A percentile compares a stretch with the other conserved stretches of the same genome.
Evolutionary conservation across 1,140 invertebrate genomes (phyloP).

Genomic region (Olivierus martensii): DNA sequence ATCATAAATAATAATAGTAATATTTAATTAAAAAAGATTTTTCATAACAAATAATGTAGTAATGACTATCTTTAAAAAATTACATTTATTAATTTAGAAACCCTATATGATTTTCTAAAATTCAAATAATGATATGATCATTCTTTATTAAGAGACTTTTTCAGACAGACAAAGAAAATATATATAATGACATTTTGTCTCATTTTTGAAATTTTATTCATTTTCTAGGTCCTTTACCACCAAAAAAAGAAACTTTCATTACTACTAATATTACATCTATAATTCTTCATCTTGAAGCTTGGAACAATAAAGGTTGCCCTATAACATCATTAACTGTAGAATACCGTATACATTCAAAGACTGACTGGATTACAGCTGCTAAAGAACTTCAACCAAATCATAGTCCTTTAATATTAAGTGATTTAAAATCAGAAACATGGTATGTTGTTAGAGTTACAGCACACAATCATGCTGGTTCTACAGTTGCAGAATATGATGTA

Average conservation of each 20-base stretch:
- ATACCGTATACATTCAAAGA: constrained; percentile 38
- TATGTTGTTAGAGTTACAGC: constrained; percentile 32
- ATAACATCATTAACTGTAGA: constrained; percentile 59
- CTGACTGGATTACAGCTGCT: constrained; percentile 12
- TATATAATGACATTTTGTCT: too few relatives aligned
- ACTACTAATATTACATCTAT: constrained; percentile 52
- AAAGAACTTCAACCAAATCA: constrained; percentile 4
- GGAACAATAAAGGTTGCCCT: constrained; percentile 41
- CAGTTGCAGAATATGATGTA: constrained; percentile 23
- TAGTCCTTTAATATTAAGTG: constrained; percentile 28
- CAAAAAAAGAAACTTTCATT: constrained; percentile 44
- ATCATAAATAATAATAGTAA: too few relatives aligned
- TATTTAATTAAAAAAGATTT: too few relatives aligned
- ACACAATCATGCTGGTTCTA: constrained; percentile 31
- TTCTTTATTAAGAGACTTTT: too few relatives aligned
- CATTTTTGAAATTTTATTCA: too few relatives aligned
- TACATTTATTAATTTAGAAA: too few relatives aligned
- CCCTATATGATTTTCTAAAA: too few relatives aligned
- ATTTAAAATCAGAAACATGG: constrained; percentile 31
- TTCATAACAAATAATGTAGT: too few relatives aligned
- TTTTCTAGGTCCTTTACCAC: constrained; percentile 44
- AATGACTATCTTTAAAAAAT: too few relatives aligned
- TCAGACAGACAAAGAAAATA: too few relatives aligned
- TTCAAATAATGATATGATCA: too few relatives aligned
- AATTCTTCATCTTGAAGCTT: constrained; percentile 50